These are phyloP conservation scores for Mobula birostris DNA, from an alignment of 2,113 vertebrate species.

Conservation along the genomic window DNA sequence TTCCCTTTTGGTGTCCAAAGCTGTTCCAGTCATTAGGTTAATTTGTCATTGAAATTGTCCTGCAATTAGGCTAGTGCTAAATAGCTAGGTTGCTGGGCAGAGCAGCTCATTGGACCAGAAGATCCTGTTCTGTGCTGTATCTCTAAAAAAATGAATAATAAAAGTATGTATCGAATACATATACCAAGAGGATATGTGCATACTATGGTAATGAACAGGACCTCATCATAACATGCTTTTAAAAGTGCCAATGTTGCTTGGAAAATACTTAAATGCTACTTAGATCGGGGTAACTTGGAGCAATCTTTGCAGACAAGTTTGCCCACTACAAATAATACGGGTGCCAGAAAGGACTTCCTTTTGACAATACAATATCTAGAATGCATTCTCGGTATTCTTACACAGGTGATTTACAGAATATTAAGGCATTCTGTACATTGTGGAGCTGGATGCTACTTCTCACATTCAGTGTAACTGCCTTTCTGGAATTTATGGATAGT, in stretches of 20 bases:
- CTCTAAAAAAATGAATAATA: no score
- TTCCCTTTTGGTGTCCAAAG: no score
- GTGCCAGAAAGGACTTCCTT: not conserved
- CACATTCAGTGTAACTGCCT: not conserved
- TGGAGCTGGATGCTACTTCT: not conserved
- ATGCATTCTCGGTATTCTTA: not conserved
- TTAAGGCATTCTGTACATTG: constrained; percentile 1
- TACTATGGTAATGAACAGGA: not conserved
- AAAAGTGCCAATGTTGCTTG: not conserved
- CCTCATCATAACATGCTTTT: not conserved
- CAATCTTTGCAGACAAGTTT: not conserved
- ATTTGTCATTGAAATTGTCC: no score
- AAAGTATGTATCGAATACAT: not conserved
- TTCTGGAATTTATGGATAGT: constrained; percentile 12
- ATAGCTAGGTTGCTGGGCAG: no score
- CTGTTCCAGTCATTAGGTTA: no score
- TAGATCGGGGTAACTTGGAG: not conserved
- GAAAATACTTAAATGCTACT: not conserved
- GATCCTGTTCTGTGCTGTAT: no score
- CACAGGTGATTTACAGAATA: not conserved
- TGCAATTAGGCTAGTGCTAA: no score
- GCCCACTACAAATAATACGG: not conserved
- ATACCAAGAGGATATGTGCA: no score
- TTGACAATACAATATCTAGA: constrained; percentile 1
- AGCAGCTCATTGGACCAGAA: no score